Base-by-base conservation (phyloP, 92 coral and sea anemone genomes). In the Palythoa grandiflora region DNA sequence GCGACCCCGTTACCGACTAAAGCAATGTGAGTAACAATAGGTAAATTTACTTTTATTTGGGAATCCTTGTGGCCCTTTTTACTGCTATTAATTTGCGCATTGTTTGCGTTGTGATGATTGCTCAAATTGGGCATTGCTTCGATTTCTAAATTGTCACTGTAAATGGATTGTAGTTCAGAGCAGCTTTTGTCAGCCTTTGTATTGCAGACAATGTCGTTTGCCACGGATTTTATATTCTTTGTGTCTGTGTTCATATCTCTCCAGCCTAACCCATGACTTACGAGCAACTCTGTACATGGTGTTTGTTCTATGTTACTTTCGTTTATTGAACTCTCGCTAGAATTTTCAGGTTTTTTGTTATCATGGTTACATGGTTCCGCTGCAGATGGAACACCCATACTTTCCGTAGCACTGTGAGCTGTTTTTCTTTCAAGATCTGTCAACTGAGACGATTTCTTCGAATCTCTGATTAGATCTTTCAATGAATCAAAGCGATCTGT, bases 61-160 rank as follows among this genome's bases (percentile, higher is more conserved):
- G 50, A 44, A 44, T 4, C 50, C 5, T 44, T 44, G 5, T 44
- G 50, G 44, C 60, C 40, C 4, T 11, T 20, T 52, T 21, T 9
- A 7, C 1, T 76, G 5, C 20, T 52, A 20, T 20, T 9, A n/a
- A 61, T 3, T 9, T 44, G 80, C 10, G 17, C 50, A 3, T 9
- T 37, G 19, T 57, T 78, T 54, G 7, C 14, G 37, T 78, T 10
- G 19, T 51, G 35, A 19, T 53, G 7, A 15, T 36, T 38, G 38
- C 15, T 57, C 16, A 78, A 68, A 53, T 55, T 78, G 54, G 83
- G 83, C 71, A 78, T 78, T 40, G 83, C 11, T n/a, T 78, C 71
- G 15, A 78, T 78, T 57, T 54, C 71, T 21, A 13, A 53, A 15
- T 57, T 50, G 35, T 48, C 38, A 60, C 71, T 38, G 19, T 28